A percentile compares a stretch with the other conserved stretches of the same genome.
Conservation (phyloP, 2,113 vertebrate species). For the Brienomyrus longianalis region DNA sequence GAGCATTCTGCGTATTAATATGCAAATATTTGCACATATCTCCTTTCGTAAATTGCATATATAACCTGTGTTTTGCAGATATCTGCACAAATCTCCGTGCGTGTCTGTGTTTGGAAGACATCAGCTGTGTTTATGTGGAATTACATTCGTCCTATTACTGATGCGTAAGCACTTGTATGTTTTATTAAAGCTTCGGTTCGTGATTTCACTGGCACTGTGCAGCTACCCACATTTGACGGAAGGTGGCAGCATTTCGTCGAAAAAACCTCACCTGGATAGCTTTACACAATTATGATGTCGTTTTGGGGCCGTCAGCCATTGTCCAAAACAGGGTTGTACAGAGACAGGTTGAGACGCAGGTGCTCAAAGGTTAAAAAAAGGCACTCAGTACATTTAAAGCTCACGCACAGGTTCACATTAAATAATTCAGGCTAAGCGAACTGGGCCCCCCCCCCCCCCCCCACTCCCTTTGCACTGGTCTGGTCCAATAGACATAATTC, state of each 20-base stretch:
- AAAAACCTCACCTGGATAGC: background rate
- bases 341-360: background rate
- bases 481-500: background rate
- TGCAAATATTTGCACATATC: background rate
- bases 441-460: too few species aligned
- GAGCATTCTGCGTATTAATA: background rate
- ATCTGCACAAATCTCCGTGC: background rate
- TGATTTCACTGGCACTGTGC: background rate
- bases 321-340: background rate
- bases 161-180: background rate
- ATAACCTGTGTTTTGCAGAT: background rate
- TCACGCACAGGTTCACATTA: background rate
- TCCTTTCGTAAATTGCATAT: background rate
- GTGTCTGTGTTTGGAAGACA: background rate
- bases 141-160: background rate
- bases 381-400: background rate
- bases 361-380: background rate
- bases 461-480: background rate
- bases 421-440: background rate
- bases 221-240: background rate
- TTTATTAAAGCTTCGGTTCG: background rate
- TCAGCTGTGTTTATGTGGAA: background rate
- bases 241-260: background rate
- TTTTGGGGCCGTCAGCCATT: background rate
- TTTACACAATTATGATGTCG: background rate